These are phyloP conservation scores for Megaceryle torquata DNA, from an alignment of 2,113 vertebrate species.

Conservation along the genomic window DNA sequence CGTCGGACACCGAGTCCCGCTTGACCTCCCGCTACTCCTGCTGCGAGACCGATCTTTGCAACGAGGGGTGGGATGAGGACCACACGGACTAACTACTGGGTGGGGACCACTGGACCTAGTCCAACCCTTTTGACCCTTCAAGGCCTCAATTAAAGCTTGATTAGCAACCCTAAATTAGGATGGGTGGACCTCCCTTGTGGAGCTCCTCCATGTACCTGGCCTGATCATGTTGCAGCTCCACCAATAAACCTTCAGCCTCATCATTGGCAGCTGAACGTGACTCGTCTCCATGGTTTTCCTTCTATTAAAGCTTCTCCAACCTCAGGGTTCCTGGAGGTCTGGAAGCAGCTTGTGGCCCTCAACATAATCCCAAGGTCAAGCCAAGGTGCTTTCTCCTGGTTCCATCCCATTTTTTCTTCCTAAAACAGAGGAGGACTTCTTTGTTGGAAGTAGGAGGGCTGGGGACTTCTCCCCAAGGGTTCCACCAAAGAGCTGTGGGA, in stretches of 20 bases:
- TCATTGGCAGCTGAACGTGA: not conserved
- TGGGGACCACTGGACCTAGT: too few species aligned
- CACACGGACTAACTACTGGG: not conserved
- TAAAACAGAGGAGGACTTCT: too few species aligned
- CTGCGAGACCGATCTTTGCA: conserved; percentile 36
- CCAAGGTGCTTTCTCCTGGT: not conserved
- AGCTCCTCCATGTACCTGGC: accelerated
- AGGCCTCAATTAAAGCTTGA: too few species aligned
- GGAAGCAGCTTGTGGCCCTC: not conserved
- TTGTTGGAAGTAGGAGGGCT: too few species aligned
- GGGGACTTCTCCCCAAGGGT: not conserved
- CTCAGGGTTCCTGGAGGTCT: not conserved
- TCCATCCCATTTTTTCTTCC: not conserved
- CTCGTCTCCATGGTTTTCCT: not conserved
- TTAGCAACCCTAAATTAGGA: not conserved
- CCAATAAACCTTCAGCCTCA: not conserved
- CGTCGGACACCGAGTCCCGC: not conserved
- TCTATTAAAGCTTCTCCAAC: not conserved
- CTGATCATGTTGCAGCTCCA: not conserved
- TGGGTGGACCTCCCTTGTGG: accelerated
- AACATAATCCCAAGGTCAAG: not conserved
- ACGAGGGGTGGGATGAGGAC: not conserved
- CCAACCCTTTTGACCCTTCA: too few species aligned
- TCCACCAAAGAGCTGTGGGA: not conserved
- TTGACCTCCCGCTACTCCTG: not conserved